phyloP scores from a whole-genome alignment of 2,113 vertebrate species.

The Laticauda colubrina region DNA sequence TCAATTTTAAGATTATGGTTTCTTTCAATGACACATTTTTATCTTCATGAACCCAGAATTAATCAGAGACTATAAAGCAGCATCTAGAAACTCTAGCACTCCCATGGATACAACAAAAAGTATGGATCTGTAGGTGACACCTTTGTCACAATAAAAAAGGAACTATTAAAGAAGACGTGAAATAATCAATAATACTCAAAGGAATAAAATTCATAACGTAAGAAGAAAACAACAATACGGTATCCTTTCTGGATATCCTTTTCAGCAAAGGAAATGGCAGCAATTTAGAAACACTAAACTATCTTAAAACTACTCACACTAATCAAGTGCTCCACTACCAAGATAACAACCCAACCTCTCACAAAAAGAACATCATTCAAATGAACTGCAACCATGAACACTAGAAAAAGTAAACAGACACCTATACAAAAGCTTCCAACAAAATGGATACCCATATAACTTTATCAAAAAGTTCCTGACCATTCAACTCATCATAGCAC shows the following conservation, averaged over 20 bases:
- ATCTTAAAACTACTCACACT: background rate
- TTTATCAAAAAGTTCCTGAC: too few relatives aligned
- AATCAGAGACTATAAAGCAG: too few relatives aligned
- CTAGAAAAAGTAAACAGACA: background rate
- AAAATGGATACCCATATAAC: background rate
- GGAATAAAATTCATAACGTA: background rate
- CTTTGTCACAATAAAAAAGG: background rate
- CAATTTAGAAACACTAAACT: background rate
- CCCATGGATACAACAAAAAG: background rate
- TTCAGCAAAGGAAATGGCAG: background rate
- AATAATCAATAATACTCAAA: too few relatives aligned
- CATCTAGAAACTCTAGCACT: background rate
- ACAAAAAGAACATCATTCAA: background rate
- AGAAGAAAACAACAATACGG: background rate
- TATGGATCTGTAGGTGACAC: too few relatives aligned
- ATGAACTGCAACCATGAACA: background rate
- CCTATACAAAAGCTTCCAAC: too few relatives aligned
- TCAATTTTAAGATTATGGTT: too few relatives aligned
- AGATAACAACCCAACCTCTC: background rate
- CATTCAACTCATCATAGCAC: too few relatives aligned
- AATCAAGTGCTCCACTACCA: background rate
- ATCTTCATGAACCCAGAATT: too few relatives aligned
- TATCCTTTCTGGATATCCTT: background rate
- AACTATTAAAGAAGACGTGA: background rate
- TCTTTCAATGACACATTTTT: too few relatives aligned